Base-by-base conservation (phyloP, 2,888 invertebrate species). In the Hypomecis atomaria region DNA sequence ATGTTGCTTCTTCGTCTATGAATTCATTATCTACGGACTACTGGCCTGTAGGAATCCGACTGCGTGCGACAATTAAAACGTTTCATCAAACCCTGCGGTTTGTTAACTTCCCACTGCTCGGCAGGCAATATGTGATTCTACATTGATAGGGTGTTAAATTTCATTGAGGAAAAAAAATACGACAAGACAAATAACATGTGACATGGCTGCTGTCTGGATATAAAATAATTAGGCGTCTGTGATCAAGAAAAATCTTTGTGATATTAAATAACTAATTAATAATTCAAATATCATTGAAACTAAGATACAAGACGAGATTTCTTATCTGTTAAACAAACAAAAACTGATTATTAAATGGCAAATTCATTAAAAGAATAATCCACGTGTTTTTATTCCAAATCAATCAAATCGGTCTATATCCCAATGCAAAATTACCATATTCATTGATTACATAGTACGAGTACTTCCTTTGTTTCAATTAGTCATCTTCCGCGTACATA, bases 91-190 rank as follows among this genome's bases (percentile, higher is more conserved):
- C 67, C 62, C 62, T 74, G 74, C 66, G 77, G 75, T 75, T 82
- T 78, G 80, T 69, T 75, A 78, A 88, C 83, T 88, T 88, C 86
- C 87, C 78, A 76, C 79, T 85, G 75, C 82, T 79, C 79, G 45
- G 40, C 52, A 42, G 43, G 59, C 53, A 43, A 64, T 36, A 49
- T 33, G 9, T 56, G 36, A 52, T 33, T 52, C 59, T 45, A 43
- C 57, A 40, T 53, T 44, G 36, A 53, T 60, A 6, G 38, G 52
- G 53, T 60, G 38, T 65, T 58, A 36, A 23, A 47, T 65, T 53
- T 53, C 53, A 36, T 33, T 9, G 4, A 50, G 23, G 6, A 44
- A 52, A 37, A n/a, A 37, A 44, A 45, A 44, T 6, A 11, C 56
- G 34, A 55, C 38, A 44, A 38, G 59, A 64, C 63, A 49, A 55